Base-by-base conservation (phyloP, 1,140 invertebrate species). In the Conus betulinus region DNA sequence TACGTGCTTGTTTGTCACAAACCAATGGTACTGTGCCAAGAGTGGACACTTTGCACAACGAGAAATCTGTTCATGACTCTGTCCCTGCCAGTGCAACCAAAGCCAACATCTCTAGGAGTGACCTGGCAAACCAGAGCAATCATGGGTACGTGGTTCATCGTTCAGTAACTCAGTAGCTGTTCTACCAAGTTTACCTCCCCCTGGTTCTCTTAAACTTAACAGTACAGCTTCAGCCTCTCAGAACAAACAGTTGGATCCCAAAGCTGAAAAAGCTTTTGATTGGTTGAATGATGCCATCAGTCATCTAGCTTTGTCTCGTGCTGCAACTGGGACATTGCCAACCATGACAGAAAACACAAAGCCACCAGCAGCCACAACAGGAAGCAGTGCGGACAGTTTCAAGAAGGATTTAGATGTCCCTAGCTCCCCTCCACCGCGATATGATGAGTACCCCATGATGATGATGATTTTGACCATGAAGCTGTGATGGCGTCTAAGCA, bases 211-310 rank as follows among this genome's bases (percentile, higher is more conserved):
- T n/a, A 52, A 86, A 52, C 85, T 74, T 0, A 63, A 88, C 78
- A 27, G 17, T 27, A 51, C 55, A 57, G 55, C 53, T 20, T 10
- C 55, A 20, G 52, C 71, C n/a, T n/a, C 51, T 0, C 5, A 57
- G 10, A 57, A 27, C 51, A 76, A 87, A 55, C 71, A 52, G 5
- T 13, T 78, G 51, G 85, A 87, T 27, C 51, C 53, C 25, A 93
- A 85, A n/a, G 88, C 91, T 39, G 93, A 95, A 60, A 93, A 94
- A 89, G 94, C 94, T 60, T 95, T 94, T 93, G 94, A 94, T 90
- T 95, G 95, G 95, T 88, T 95, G 57, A 94, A 93, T 90, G 93
- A 93, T 90, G 94, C 93, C 27, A 88, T 95, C 53, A 93, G 88
- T 90, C 92, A 90, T 84, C 92, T 94, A 88, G 89, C 92, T 60